Evolutionary conservation across 2,113 vertebrate species (phyloP).

Genomic region (Pteruthius melanotis): DNA sequence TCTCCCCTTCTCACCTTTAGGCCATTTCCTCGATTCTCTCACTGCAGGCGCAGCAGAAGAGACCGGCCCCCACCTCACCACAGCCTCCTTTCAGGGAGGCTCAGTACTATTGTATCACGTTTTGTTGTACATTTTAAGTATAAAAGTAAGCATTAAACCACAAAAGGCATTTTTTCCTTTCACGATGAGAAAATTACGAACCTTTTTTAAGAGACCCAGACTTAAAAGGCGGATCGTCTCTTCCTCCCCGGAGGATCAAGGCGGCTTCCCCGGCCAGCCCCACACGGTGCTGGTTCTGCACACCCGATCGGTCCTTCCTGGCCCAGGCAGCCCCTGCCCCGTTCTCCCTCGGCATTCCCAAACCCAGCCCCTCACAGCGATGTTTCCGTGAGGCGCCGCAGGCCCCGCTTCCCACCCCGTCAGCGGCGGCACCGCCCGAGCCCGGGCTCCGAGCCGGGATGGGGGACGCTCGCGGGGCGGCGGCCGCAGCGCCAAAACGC

Average conservation of each 20-base stretch:
- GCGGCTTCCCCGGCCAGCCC: neutral
- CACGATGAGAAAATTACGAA: neutral
- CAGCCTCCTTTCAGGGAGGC: too few species aligned
- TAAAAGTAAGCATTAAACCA: neutral
- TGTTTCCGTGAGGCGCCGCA: neutral
- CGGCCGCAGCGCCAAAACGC: neutral
- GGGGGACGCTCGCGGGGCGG: too few species aligned
- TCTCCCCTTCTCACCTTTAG: too few species aligned
- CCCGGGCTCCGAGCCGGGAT: neutral
- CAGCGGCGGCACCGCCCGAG: neutral
- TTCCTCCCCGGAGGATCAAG: neutral
- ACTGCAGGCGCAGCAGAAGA: too few species aligned
- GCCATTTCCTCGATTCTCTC: too few species aligned
- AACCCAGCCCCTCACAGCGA: rapidly evolving
- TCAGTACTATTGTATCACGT: rapidly evolving
- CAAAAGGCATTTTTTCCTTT: rapidly evolving
- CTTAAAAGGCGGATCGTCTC: rapidly evolving
- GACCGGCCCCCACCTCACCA: neutral
- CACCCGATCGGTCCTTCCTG: rapidly evolving
- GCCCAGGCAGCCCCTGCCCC: neutral
- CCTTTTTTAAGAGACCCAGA: rapidly evolving
- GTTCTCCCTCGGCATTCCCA: rapidly evolving
- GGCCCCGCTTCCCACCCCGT: neutral
- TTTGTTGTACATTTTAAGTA: neutral
- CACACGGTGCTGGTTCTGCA: neutral